Conservation (phyloP, 2,113 vertebrate species). For the Pelodiscus sinensis region DNA sequence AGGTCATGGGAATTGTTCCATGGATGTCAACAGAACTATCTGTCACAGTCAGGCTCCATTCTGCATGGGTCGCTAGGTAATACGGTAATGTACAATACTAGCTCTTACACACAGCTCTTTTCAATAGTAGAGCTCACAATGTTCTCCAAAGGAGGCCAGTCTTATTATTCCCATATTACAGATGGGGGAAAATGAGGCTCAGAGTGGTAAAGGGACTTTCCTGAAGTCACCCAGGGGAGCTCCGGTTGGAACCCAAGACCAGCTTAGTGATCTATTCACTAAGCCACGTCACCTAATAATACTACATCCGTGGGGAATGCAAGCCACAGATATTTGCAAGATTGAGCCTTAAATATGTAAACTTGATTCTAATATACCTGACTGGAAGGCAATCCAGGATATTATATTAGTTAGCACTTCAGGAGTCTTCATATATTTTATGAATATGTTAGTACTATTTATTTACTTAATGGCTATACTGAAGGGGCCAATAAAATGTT, state of each 20-base stretch:
- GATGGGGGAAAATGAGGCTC: not conserved
- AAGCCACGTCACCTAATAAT: not conserved
- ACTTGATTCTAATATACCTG: constrained; percentile 30
- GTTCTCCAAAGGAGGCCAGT: not conserved
- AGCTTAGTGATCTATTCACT: not conserved
- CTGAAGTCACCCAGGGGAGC: not conserved
- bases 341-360: not conserved
- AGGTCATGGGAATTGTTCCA: not conserved
- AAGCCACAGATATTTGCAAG: constrained; percentile 24
- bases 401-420: constrained; percentile 49
- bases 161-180: not conserved
- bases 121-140: not conserved
- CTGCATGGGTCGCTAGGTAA: not conserved
- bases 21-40: not conserved
- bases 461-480: constrained; percentile 70
- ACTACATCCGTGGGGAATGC: not conserved
- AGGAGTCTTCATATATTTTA: constrained; percentile 61
- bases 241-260: not conserved
- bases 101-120: not conserved
- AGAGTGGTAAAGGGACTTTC: not conserved
- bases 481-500: constrained; percentile 71
- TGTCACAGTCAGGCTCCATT: not conserved
- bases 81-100: not conserved
- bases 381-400: constrained; percentile 15
- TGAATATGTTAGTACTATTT: constrained; percentile 68